Conservation (phyloP, 2,797 vertebrate species). For the Heliangelus exortis region DNA sequence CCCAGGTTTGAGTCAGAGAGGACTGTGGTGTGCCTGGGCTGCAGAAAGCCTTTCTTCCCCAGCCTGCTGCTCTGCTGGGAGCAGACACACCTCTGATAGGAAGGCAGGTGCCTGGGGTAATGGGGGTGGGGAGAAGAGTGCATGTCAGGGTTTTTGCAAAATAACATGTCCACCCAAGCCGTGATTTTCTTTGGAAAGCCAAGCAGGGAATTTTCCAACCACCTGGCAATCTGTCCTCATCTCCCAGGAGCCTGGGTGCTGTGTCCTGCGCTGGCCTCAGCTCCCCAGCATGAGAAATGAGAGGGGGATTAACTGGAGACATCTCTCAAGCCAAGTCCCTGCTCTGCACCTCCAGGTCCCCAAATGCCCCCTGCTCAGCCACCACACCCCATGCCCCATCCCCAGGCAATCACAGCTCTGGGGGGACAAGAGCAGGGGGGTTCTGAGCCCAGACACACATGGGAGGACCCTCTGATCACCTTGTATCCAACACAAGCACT, state of each 20-base stretch:
- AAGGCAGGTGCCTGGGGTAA: neutral
- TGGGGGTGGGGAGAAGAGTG: neutral
- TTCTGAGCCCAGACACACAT: neutral
- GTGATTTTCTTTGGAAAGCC: conserved; percentile 9
- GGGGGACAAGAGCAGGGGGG: neutral
- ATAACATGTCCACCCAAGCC: neutral
- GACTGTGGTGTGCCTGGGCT: neutral
- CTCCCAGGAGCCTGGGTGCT: neutral
- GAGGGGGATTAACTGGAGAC: neutral
- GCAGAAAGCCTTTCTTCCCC: neutral
- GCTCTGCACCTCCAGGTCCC: conserved; percentile 15
- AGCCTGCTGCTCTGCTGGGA: neutral
- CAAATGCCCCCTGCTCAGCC: neutral
- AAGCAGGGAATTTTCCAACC: conserved; percentile 9
- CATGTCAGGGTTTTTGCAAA: neutral
- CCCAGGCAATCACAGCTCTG: neutral
- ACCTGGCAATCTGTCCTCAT: neutral
- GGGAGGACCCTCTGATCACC: neutral
- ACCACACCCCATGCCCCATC: neutral
- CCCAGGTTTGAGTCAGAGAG: neutral
- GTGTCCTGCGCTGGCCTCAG: neutral
- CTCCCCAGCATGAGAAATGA: neutral
- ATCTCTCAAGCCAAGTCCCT: neutral
- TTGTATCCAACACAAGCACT: rapidly evolving
- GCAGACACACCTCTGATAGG: conserved; percentile 21